Base-by-base conservation (phyloP, 2,797 vertebrate species). In the Chloroceryle inda region DNA sequence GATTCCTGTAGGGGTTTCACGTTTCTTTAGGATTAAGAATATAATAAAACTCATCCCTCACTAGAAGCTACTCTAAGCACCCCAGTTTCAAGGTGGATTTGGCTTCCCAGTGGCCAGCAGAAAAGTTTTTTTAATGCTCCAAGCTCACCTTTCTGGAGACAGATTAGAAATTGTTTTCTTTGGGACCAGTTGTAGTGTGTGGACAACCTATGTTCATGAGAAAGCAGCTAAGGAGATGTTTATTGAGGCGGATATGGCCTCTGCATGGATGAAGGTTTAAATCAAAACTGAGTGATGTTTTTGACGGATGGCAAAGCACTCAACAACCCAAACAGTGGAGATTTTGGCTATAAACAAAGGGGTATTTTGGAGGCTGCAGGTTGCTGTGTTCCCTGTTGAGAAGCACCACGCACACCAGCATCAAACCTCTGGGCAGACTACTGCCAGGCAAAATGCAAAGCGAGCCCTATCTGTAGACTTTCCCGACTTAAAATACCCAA, bases 231-330 rank as follows among this genome's bases (percentile, higher is more conserved):
- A 85, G 73, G 71, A 82, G 80, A 80, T 72, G 53, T 45, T 90
- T 74, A 64, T 13, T 56, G 80, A 95, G 95, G 89, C 63, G 12
- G 62, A 81, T 47, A 84, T 0, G 8, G 68, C 61, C 95, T 93
- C 90, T 80, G 80, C 29, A 77, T 77, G 91, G 76, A 95, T 82
- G 92, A 71, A 77, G 38, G 37, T 63, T 88, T 67, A 73, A 71
- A 79, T 73, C 91, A 80, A 91, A 86, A 56, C n/a, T 64, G 69
- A 68, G 61, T 8, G 66, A 95, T 95, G 93, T 23, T 93, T 92
- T 77, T 73, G 90, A 79, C 16, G 8, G 91, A 95, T 88, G 89
- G 27, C 77, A 77, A 92, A 89, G 37, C 74, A 47, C 33, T 89
- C 71, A 68, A 58, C 49, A 93, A 72, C 58, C n/a, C 85, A 84